A percentile compares a stretch with the other conserved stretches of the same genome.
These are phyloP conservation scores for Dastarcus helophoroides DNA, from an alignment of 2,888 invertebrate genomes.

Conservation along the genomic window DNA sequence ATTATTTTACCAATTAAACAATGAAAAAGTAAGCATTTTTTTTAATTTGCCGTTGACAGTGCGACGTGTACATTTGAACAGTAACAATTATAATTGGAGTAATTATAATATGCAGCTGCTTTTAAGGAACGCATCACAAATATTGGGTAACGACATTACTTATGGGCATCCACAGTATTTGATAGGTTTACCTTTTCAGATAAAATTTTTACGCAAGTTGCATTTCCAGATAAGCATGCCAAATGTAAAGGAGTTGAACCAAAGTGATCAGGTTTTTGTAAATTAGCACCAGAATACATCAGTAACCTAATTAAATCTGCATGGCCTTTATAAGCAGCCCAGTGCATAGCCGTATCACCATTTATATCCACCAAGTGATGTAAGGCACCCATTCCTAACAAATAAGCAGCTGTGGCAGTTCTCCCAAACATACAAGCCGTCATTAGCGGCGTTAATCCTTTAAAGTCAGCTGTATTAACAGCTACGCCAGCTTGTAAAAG, in stretches of 20 bases:
- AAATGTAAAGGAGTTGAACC: conserved; percentile 86
- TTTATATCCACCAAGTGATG: conserved; percentile 82
- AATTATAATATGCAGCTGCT: no score
- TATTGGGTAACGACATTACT: no score
- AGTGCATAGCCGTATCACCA: conserved; percentile 86
- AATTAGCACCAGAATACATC: conserved; percentile 82
- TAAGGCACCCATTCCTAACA: conserved; percentile 80
- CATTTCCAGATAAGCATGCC: conserved; percentile 79
- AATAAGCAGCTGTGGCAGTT: conserved; percentile 79
- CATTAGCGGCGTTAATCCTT: conserved; percentile 81
- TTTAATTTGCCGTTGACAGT: no score
- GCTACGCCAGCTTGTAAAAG: conserved; percentile 70
- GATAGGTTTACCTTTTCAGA: conserved; percentile 82
- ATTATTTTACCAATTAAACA: no score
- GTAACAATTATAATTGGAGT: no score
- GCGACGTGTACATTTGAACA: no score
- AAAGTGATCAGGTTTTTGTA: conserved; percentile 84
- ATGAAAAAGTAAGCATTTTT: no score
- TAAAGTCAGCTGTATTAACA: conserved; percentile 83
- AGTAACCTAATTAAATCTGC: conserved; percentile 76
- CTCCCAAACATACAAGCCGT: conserved; percentile 89
- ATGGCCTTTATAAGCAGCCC: conserved; percentile 91
- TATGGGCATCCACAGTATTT: no score
- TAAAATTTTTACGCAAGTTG: conserved; percentile 73
- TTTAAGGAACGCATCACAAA: no score